Evolutionary conservation across 2,888 invertebrate species (phyloP), one percentile per base, ranked within the genome.

Genomic region (Amphipyra berbera): DNA sequence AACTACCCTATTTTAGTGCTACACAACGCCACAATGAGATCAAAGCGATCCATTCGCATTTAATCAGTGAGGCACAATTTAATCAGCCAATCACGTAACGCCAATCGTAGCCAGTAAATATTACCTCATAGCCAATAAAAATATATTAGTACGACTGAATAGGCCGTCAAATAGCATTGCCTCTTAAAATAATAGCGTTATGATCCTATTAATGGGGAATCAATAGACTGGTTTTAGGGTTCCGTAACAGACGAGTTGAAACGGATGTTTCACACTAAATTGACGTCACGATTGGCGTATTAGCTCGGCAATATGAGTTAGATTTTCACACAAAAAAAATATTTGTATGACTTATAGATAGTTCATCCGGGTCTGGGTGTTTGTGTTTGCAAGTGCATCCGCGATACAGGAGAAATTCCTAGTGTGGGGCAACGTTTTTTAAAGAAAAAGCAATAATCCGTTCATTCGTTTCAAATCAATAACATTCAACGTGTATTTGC

Each of bases 91-190:
- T 73, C 68, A 60, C 55, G 60, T n/a, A 45, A 46, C 45, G 50
- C 57, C 56, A 47, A 56, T 59, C 61, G 41, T 15, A 48, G 64
- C 56, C 58, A 68, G 59, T 76, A 61, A 73, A 79, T 67, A 76
- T 77, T 73, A 73, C 65, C 70, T 62, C 65, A 70, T 67, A 27
- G 79, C 42, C 58, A 63, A 66, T 78, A 76, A 78, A 77, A 78
- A 66, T 79, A 73, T 76, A 79, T 78, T 73, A 62, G 66, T 54
- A 42, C 33, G 48, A 61, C 55, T 66, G 27, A 68, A 68, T 60
- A 37, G 72, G 53, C 72, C 58, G 53, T 65, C 64, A 62, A 53
- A 59, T 48, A 21, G 27, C 40, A 73, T 45, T 27, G 56, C 60
- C 73, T 56, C 65, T 69, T 67, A 21, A 59, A 61, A 55, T 68